Base-by-base conservation (phyloP, 2,888 invertebrate genomes). In the Rhaphigaster nebulosa region DNA sequence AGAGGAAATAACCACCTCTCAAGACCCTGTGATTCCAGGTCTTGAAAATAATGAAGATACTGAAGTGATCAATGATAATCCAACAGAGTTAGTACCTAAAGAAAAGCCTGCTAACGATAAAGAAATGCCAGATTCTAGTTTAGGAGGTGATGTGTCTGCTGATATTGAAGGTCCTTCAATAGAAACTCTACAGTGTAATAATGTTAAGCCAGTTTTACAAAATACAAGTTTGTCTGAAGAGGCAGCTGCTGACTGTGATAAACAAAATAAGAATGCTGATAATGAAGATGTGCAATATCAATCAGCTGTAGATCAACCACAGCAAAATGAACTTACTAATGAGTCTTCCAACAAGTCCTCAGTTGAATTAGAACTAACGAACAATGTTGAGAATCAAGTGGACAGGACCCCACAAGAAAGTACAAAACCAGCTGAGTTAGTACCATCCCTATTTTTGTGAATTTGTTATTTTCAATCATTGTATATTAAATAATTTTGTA, bases 21-120 rank as follows among this genome's bases (percentile, higher is more conserved):
- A 88, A 15, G 26, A 26, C 0, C 29, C 34, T 2, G 45, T 38
- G 20, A 70, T 88, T 38, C 88, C 88, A 65, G 60, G 84, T n/a
- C 41, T 84, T 84, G 84, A 84, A 84, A 84, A 84, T 45, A n/a
- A n/a, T 13, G 45, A 84, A 34, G 56, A 60, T 76, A 87, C 45
- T 76, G 52, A 91, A 52, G 70, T 20, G 52, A 88, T 54, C 41
- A 45, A 50, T 70, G 70, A 70, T 41, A 80, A 91, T 56, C 38
- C 18, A 15, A 10, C 34, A 87, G 90, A 89, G 54, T 54, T 87
- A 54, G 60, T 56, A 45, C 34, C 34, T 45, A 50, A 90, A 18
- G 87, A 52, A 50, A 23, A 87, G 41, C 26, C 87, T 52, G 23
- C 8, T 20, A 20, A 12, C 23, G 70, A 34, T 1, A 38, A 38